Percentiles rank a stretch among this genome's conserved stretches.
These are phyloP conservation scores for Geopemphigus sp. DNA, from an alignment of 1,140 invertebrate genomes.

Conservation along the genomic window DNA sequence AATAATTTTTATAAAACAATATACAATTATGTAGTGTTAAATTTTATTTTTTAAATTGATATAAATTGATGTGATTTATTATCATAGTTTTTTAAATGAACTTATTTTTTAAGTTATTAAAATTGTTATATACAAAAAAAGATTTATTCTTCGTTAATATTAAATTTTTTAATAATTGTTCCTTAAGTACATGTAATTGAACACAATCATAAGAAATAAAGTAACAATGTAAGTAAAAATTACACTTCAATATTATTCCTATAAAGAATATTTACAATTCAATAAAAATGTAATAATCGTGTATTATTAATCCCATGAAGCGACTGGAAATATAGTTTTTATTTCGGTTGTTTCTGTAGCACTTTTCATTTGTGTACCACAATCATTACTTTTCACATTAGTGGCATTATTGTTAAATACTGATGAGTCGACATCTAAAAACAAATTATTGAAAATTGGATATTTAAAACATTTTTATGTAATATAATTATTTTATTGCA, in stretches of 20 bases:
- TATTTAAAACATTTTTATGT: neutral
- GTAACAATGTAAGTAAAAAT: neutral
- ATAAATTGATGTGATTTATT: no score
- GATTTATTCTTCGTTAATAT: no score
- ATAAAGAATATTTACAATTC: constrained; percentile 13
- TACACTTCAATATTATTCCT: neutral
- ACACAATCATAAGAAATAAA: neutral
- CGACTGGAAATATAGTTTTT: constrained; percentile 39
- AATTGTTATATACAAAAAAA: no score
- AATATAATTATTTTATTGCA: neutral
- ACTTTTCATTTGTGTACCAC: neutral
- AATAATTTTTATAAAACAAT: no score
- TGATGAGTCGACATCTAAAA: neutral
- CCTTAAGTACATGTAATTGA: no score
- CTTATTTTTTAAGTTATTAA: no score
- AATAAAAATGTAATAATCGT: constrained; percentile 13
- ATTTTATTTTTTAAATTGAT: no score
- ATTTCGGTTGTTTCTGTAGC: neutral
- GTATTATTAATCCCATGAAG: constrained; percentile 36
- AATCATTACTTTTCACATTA: neutral
- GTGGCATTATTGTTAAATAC: neutral
- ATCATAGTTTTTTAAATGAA: no score
- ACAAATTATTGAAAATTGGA: no score
- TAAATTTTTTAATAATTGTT: no score
- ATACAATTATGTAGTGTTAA: no score